These are phyloP conservation scores for Spondyliosoma cantharus DNA, from an alignment of 2,797 vertebrate genomes.

Conservation along the genomic window DNA sequence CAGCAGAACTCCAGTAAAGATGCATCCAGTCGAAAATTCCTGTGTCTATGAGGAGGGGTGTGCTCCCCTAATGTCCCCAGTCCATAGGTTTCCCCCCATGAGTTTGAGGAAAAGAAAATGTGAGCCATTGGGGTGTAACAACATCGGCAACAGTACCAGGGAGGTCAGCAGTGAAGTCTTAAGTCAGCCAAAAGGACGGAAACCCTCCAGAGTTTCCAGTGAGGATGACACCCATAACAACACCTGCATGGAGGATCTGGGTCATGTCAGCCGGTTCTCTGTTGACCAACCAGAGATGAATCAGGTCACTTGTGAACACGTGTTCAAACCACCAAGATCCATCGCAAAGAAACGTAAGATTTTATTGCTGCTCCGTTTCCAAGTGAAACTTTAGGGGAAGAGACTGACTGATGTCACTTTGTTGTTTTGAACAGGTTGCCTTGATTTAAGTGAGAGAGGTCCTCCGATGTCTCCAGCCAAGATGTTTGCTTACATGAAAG, in stretches of 20 bases:
- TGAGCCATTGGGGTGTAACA: conserved; percentile 27
- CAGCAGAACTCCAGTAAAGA: conserved; percentile 46
- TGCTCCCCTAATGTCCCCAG: conserved; percentile 18
- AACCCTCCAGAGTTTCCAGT: conserved; percentile 2
- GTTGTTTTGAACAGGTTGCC: conserved; percentile 61
- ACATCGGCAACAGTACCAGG: conserved; percentile 21
- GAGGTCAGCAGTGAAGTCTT: conserved; percentile 11
- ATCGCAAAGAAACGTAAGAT: conserved; percentile 56
- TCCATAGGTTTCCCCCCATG: conserved; percentile 45
- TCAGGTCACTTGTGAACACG: not conserved
- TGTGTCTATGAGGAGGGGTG: not conserved
- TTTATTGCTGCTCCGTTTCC: not conserved
- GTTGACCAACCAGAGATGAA: conserved; percentile 4
- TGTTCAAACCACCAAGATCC: conserved; percentile 28
- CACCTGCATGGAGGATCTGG: not conserved
- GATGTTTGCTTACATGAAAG: conserved; percentile 74
- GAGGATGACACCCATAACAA: conserved; percentile 26
- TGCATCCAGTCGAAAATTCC: not conserved
- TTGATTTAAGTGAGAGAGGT: conserved; percentile 15
- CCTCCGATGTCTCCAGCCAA: conserved; percentile 72
- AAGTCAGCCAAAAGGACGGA: not conserved
- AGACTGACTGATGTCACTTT: not conserved
- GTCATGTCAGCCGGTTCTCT: not conserved
- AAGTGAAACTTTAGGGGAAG: not conserved
- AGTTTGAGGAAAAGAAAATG: conserved; percentile 58